Percentiles rank a stretch among this genome's conserved stretches.
Evolutionary conservation across 2,797 vertebrate species (phyloP).

Genomic region (Accipiter badius): DNA sequence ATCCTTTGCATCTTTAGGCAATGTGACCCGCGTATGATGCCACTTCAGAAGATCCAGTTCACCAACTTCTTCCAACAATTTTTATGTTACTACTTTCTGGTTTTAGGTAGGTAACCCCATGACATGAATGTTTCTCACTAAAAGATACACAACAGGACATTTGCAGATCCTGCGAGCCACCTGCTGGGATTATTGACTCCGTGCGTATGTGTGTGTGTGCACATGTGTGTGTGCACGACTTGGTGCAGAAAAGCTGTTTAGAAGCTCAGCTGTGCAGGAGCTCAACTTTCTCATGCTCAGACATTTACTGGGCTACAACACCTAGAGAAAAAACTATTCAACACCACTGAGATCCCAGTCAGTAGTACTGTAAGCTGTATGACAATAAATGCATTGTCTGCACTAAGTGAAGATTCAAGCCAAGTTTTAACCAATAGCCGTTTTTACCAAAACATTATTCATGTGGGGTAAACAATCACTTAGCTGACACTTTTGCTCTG

Average conservation of each 20-base stretch:
- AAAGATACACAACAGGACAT: not conserved
- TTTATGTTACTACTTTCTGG: not conserved
- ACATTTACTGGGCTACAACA: not conserved
- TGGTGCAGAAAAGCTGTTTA: not conserved
- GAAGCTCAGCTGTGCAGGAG: not conserved
- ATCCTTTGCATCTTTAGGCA: not conserved
- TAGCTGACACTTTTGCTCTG: not conserved
- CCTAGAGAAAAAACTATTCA: not conserved
- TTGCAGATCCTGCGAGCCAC: not conserved
- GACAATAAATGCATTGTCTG: not conserved
- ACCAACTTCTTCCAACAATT: not conserved
- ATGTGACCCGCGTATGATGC: not conserved
- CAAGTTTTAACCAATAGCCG: not conserved
- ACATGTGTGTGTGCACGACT: rapidly evolving
- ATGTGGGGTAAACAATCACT: not conserved
- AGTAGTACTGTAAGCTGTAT: not conserved
- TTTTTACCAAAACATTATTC: not conserved
- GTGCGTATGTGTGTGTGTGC: rapidly evolving
- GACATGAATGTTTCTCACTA: not conserved
- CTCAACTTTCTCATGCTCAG: not conserved
- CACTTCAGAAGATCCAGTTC: not conserved
- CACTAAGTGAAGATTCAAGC: not conserved
- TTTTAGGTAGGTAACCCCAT: not conserved
- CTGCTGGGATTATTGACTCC: not conserved
- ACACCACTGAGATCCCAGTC: not conserved